Percentiles rank a stretch among this genome's conserved stretches.
These are phyloP conservation scores for Microchrysa polita DNA, from an alignment of 2,888 invertebrate species.

Conservation along the genomic window DNA sequence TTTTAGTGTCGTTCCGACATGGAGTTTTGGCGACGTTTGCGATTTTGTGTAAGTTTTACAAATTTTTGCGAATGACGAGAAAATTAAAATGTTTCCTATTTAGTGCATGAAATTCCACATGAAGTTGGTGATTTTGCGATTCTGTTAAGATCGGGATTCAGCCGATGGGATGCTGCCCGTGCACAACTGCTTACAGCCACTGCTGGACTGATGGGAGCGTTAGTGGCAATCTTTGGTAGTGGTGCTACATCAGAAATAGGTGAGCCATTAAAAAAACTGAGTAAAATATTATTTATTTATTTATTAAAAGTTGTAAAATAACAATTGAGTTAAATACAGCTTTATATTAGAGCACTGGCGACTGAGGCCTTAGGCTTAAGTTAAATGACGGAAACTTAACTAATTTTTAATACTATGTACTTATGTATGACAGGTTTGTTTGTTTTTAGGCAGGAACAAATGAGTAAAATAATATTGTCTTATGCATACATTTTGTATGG, in stretches of 20 bases:
- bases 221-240: constrained; percentile 84
- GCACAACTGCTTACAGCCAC: constrained; percentile 92
- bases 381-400: no score
- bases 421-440: no score
- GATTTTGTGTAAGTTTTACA: constrained; percentile 70
- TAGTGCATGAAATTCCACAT: constrained; percentile 97
- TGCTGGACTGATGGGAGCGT: constrained; percentile 88
- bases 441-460: no score
- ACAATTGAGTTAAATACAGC: neutral
- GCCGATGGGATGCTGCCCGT: constrained; percentile 92
- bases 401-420: no score
- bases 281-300: no score
- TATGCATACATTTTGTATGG: no score
- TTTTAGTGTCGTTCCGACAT: constrained; percentile 88
- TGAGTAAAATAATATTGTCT: no score
- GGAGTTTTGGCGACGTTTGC: constrained; percentile 94
- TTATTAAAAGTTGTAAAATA: no score
- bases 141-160: constrained; percentile 89
- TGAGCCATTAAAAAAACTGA: constrained; percentile 64
- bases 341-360: no score
- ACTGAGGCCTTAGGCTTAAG: no score
- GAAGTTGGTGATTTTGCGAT: constrained; percentile 99
- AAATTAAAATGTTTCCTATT: constrained; percentile 50
- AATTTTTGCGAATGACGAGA: neutral
- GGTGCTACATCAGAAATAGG: constrained; percentile 83